Evolutionary conservation across 2,888 invertebrate genomes (phyloP).

Genomic region (Drosophila conformis): DNA sequence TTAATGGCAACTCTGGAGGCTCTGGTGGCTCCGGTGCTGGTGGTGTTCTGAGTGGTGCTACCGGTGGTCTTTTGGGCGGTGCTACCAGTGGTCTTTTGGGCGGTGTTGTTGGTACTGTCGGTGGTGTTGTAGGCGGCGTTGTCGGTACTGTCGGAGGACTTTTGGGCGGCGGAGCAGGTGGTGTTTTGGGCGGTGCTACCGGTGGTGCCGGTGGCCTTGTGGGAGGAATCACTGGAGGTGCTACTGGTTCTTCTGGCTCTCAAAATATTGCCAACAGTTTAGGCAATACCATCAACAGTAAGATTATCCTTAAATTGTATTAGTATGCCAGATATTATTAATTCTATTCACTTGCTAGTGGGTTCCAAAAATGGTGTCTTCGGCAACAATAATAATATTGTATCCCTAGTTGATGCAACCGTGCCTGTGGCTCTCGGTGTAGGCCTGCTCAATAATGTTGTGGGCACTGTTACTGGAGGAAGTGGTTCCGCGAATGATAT

Average conservation of each 20-base stretch:
- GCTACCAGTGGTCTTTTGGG: not conserved
- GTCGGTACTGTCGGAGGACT: not conserved
- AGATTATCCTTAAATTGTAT: not conserved
- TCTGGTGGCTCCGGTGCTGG: not conserved
- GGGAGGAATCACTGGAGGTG: not conserved
- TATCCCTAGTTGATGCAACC: not conserved
- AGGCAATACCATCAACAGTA: conserved; percentile 17
- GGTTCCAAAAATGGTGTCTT: not conserved
- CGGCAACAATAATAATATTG: not conserved
- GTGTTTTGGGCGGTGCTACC: not conserved
- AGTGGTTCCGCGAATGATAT: conserved; percentile 13
- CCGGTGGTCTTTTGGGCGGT: not conserved
- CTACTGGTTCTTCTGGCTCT: not conserved
- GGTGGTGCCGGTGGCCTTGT: conserved; percentile 1
- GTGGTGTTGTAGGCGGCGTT: not conserved
- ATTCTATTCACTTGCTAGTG: not conserved
- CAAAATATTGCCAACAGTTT: conserved; percentile 9
- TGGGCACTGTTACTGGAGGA: conserved; percentile 18
- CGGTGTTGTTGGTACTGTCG: not conserved
- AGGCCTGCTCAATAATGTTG: not conserved
- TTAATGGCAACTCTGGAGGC: conserved; percentile 2
- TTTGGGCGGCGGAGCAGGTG: not conserved
- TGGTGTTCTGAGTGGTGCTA: not conserved
- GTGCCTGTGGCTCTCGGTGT: not conserved
- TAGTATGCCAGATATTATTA: not conserved